Conservation (phyloP, 1,140 invertebrate genomes). For the Leptestheria dahalacensis region DNA sequence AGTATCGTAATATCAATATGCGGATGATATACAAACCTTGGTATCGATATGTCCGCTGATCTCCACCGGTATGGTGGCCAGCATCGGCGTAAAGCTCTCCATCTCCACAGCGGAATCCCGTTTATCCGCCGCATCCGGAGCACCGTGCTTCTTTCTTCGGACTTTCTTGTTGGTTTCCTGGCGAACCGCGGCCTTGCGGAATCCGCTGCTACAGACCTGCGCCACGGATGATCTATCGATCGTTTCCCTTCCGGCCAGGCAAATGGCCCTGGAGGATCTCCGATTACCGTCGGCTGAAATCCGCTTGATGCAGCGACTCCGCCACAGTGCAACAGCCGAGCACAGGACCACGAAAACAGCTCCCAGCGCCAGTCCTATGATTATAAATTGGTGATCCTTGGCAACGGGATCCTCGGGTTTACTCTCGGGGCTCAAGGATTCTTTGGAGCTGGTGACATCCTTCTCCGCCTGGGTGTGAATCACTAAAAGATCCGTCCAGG, state of each 20-base stretch:
- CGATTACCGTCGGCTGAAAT: not conserved
- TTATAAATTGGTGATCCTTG: slow-evolving; percentile 15
- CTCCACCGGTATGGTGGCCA: slow-evolving; percentile 22
- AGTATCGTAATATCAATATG: not conserved
- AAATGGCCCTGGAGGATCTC: slow-evolving; percentile 5
- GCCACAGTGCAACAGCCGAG: slow-evolving; percentile 18
- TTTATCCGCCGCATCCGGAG: slow-evolving; percentile 17
- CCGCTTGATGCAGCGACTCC: slow-evolving; percentile 18
- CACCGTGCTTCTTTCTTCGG: slow-evolving; percentile 27
- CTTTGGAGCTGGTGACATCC: not conserved
- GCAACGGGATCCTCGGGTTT: not conserved
- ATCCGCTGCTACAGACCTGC: slow-evolving; percentile 3
- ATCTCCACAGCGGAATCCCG: slow-evolving; percentile 26
- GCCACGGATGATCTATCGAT: not conserved
- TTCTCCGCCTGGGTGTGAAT: not conserved
- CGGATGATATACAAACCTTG: slow-evolving; percentile 24
- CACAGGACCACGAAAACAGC: slow-evolving; percentile 19
- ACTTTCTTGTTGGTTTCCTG: slow-evolving; percentile 26
- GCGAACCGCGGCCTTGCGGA: slow-evolving; percentile 27
- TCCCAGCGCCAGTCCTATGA: slow-evolving; percentile 21
- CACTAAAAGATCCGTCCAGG: slow-evolving; percentile 17
- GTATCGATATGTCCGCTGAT: slow-evolving; percentile 29
- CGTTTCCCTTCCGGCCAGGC: not conserved
- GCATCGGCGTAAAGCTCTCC: slow-evolving; percentile 27
- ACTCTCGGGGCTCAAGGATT: not conserved